Evolutionary conservation across 1,140 invertebrate genomes (phyloP), one percentile per base, ranked within the genome.

Genomic region (Pararge aegeria): DNA sequence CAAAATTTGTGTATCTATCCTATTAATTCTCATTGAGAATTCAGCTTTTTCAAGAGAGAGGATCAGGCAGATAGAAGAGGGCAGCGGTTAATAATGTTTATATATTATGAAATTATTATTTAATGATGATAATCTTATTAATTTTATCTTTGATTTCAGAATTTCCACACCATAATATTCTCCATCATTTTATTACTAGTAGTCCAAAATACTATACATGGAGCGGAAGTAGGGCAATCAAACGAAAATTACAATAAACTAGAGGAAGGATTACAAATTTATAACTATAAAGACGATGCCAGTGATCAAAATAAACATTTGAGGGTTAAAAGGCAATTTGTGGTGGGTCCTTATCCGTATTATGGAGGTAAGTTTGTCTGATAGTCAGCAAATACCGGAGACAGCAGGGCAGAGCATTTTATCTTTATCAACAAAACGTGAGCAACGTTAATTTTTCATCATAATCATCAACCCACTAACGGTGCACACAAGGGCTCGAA

Each of bases 281-380:
- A 46, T 12, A n/a, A 20, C n/a, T 4, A 12, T 5, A 7, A 44
- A 44, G 44, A 7, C 10, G 20, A 15, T 10, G 42, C 21, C 40
- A 37, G 24, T 40, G 46, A 58, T 21, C 21, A 52, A 52, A 52
- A 61, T 18, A 24, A 20, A 6, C 60, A 61, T 58, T 57, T 65
- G 34, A 66, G 78, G 63, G 68, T 75, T 19, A 80, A 75, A 58
- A 66, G 78, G 16, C 78, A 80, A 34, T 75, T 64, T 48, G 57
- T 63, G 7, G 72, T 63, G 46, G 70, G 66, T 34, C 52, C 52
- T 12, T 55, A 34, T 34, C 30, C 30, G 1, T 34, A 34, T n/a
- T 34, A 57, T 48, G 60, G 60, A 38, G 29, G n/a, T 15, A 61
- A 44, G 55, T 42, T 72, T 67, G 65, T 66, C 66, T 52, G 9